These are phyloP conservation scores for Semaprochilodus insignis DNA, from an alignment of 2,797 vertebrate genomes.

Conservation along the genomic window DNA sequence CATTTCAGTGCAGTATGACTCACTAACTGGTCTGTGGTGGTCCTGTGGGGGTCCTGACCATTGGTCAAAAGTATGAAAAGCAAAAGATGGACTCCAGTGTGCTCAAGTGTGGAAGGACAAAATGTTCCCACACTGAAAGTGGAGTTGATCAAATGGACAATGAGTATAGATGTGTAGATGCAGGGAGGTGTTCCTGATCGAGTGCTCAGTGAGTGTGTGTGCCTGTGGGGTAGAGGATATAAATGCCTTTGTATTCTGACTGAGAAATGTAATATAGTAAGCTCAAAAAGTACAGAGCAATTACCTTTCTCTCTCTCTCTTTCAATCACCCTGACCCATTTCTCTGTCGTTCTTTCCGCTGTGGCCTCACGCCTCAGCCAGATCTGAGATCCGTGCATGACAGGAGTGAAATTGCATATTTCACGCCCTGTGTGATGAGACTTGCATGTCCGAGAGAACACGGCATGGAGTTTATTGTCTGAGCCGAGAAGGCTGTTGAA, in stretches of 20 bases:
- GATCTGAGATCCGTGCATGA: constrained; percentile 45
- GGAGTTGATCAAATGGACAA: no score
- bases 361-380: constrained; percentile 13
- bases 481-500: not conserved
- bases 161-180: no score
- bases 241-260: not conserved
- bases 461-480: not conserved
- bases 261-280: not conserved
- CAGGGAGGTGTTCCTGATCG: no score
- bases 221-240: no score
- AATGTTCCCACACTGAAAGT: no score
- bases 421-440: constrained; percentile 56
- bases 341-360: not conserved
- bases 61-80: no score
- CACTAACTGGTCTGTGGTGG: no score
- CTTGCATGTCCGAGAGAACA: constrained; percentile 46
- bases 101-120: no score
- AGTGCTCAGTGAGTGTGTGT: not conserved
- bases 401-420: constrained; percentile 51
- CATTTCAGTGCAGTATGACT: no score
- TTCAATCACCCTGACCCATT: constrained; percentile 2
- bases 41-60: no score
- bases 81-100: no score
- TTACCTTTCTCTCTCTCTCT: not conserved
- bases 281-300: not conserved